Conservation (phyloP, 2,797 vertebrate species). For the Coregonus suidteri region DNA sequence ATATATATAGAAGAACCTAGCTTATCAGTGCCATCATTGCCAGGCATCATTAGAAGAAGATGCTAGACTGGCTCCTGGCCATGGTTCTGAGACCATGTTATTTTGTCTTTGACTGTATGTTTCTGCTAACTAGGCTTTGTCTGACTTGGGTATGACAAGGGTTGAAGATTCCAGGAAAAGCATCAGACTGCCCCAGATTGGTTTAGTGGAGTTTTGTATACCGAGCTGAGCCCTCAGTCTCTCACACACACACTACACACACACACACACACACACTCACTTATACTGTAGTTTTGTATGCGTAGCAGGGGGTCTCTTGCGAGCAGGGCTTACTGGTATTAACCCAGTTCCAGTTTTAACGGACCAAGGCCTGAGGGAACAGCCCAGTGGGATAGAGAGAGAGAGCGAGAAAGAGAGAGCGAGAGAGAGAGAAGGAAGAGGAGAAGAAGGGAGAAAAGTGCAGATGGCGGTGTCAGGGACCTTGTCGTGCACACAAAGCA, state of each 20-base stretch:
- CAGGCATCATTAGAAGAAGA: not conserved
- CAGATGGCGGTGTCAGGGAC: conserved; percentile 53
- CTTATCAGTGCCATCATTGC: not conserved
- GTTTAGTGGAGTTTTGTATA: conserved; percentile 72
- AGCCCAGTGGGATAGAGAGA: conserved; percentile 51
- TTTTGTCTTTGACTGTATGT: conserved; percentile 33
- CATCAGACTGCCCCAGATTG: conserved; percentile 68
- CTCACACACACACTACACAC: not conserved
- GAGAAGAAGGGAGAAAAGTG: conserved; percentile 49
- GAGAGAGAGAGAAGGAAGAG: conserved; percentile 4
- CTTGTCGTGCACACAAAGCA: conserved; percentile 46
- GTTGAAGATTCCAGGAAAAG: conserved; percentile 67
- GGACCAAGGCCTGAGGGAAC: conserved; percentile 61
- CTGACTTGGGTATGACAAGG: conserved; percentile 58
- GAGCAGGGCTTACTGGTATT: conserved; percentile 78
- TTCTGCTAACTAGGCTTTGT: conserved; percentile 55
- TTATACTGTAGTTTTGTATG: conserved; percentile 68
- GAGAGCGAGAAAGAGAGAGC: conserved; percentile 36
- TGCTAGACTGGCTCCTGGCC: conserved; percentile 72
- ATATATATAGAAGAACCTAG: not conserved
- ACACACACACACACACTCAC: conserved; percentile 6
- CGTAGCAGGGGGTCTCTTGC: conserved; percentile 69
- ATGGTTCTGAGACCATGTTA: not conserved
- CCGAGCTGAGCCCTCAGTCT: conserved; percentile 50
- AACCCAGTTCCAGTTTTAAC: conserved; percentile 74